Conservation (phyloP, 2,797 vertebrate genomes). For the Catostomus latipinnis region DNA sequence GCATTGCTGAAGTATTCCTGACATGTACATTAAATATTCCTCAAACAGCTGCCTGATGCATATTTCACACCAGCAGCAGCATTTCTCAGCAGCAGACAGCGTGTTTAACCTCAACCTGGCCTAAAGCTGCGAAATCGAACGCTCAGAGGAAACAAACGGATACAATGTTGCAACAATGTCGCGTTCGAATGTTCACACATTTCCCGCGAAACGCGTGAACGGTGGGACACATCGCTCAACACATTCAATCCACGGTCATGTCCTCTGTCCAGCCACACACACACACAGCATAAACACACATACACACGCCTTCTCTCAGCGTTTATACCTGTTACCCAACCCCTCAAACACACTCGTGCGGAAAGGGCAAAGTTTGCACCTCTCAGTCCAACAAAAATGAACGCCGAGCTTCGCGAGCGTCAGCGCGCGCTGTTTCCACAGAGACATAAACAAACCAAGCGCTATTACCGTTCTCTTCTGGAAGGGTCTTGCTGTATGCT, state of each 20-base stretch:
- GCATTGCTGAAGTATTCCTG: background rate
- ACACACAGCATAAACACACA: slow-evolving; percentile 51
- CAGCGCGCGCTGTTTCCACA: slow-evolving; percentile 42
- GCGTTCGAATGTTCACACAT: slow-evolving; percentile 54
- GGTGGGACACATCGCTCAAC: background rate
- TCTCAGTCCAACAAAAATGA: slow-evolving; percentile 64
- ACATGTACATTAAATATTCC: slow-evolving; percentile 62
- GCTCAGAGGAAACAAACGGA: slow-evolving; percentile 41
- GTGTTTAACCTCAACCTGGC: slow-evolving; percentile 60
- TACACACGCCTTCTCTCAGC: slow-evolving; percentile 43
- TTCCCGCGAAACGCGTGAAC: slow-evolving; percentile 47
- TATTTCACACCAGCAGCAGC: slow-evolving; percentile 55
- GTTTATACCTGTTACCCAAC: slow-evolving; percentile 78
- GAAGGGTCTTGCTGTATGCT: slow-evolving; percentile 98
- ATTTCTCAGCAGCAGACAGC: slow-evolving; percentile 43
- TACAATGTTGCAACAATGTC: slow-evolving; percentile 56
- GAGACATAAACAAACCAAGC: slow-evolving; percentile 77
- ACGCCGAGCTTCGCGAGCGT: slow-evolving; percentile 56
- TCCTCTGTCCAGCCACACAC: slow-evolving; percentile 58
- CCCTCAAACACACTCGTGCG: slow-evolving; percentile 66
- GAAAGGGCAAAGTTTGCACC: slow-evolving; percentile 71
- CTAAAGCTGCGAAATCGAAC: slow-evolving; percentile 53
- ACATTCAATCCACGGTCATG: slow-evolving; percentile 48
- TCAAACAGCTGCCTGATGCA: slow-evolving; percentile 62
- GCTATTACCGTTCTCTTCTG: slow-evolving; percentile 95